phyloP scores from a whole-genome alignment of 2,888 invertebrate genomes.

The Ichneumoninae sp. region DNA sequence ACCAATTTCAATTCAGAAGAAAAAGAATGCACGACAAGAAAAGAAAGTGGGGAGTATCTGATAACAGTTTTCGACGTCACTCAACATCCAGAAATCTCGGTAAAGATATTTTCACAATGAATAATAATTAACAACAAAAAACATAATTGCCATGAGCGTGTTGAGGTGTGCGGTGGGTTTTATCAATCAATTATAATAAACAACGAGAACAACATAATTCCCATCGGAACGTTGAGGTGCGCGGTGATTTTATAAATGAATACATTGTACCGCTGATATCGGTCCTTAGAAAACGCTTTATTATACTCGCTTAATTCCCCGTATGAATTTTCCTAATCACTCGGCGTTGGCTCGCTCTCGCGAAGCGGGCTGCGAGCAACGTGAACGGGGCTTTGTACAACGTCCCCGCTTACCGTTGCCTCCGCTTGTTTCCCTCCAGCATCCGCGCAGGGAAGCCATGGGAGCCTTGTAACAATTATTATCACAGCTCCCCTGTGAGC shows the following conservation, averaged over 20 bases:
- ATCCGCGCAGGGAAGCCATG: constrained; percentile 39
- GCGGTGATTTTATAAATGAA: constrained; percentile 9
- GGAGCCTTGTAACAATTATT: constrained; percentile 68
- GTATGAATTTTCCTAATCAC: constrained; percentile 69
- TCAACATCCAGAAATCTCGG: not conserved
- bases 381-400: constrained; percentile 34
- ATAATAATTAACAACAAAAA: no score
- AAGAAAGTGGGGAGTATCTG: no score
- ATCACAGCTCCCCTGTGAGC: constrained; percentile 63
- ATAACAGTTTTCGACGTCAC: no score
- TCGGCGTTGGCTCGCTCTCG: constrained; percentile 26
- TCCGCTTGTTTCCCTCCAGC: constrained; percentile 23
- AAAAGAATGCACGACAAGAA: no score
- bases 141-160: no score
- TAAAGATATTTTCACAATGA: not conserved
- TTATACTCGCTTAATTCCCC: constrained; percentile 60
- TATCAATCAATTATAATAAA: no score
- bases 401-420: constrained; percentile 34
- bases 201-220: not conserved
- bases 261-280: constrained; percentile 2
- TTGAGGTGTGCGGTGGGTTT: not conserved
- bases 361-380: constrained; percentile 34
- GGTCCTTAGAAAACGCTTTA: constrained; percentile 38
- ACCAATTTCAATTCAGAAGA: no score
- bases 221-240: no score